phyloP scores from a whole-genome alignment of 2,888 invertebrate genomes.

The Lucinisca nassula region DNA sequence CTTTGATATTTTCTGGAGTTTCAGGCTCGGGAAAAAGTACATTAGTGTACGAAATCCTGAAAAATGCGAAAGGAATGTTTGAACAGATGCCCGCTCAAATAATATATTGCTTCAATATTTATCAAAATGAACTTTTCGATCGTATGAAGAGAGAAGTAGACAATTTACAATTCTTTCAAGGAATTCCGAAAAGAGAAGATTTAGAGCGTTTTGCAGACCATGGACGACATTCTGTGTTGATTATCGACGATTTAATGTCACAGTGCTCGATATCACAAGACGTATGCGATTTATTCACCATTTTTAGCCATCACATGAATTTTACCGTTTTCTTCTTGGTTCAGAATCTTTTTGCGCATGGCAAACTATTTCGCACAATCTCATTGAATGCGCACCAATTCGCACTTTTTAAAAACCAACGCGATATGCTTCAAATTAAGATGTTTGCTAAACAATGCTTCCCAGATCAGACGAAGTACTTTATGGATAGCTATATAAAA shows the following conservation, averaged over 20 bases:
- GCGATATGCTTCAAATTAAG: constrained; percentile 55
- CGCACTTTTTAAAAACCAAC: constrained; percentile 47
- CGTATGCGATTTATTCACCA: constrained; percentile 39
- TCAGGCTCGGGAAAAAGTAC: background rate
- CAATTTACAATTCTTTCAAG: constrained; percentile 1
- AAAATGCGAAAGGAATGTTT: constrained; percentile 7
- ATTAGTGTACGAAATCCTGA: background rate
- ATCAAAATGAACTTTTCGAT: background rate
- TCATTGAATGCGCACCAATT: constrained; percentile 51
- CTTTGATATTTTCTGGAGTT: background rate
- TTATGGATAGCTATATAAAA: constrained; percentile 58
- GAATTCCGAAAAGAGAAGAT: background rate
- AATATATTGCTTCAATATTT: background rate
- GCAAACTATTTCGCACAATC: constrained; percentile 40
- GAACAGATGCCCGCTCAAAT: background rate
- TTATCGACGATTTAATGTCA: constrained; percentile 50
- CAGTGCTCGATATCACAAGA: constrained; percentile 5
- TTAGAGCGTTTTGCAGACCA: background rate
- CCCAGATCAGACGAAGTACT: constrained; percentile 48
- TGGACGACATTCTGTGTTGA: constrained; percentile 22
- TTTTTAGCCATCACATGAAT: constrained; percentile 44
- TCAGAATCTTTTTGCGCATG: constrained; percentile 38
- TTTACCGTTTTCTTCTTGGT: constrained; percentile 17
- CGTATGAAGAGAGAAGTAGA: background rate
- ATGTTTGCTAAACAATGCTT: constrained; percentile 59